These are phyloP conservation scores for Hyperoplus lanceolatus DNA, from an alignment of 2,797 vertebrate species.

Conservation along the genomic window DNA sequence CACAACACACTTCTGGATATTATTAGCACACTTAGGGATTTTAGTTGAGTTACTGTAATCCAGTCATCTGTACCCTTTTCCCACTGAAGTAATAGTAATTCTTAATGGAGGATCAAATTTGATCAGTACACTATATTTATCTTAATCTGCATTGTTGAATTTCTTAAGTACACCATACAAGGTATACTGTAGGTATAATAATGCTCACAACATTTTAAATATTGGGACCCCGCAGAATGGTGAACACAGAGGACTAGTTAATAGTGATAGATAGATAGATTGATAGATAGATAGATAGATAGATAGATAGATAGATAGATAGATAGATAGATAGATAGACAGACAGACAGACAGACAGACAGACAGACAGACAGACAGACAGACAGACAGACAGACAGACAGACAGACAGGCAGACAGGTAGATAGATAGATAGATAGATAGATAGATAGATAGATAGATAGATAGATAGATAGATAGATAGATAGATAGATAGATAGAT, in stretches of 20 bases:
- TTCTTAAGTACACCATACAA: neutral
- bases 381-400: no score
- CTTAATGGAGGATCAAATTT: neutral
- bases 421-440: no score
- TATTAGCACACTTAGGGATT: neutral
- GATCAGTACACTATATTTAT: neutral
- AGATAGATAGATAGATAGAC: no score
- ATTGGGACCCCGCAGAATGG: neutral
- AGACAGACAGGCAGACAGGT: no score
- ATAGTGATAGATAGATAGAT: neutral
- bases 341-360: no score
- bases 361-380: no score
- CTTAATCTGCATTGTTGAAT: neutral
- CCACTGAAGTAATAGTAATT: rapidly evolving
- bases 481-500: no score
- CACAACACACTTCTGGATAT: neutral
- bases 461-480: no score
- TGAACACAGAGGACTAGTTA: neutral
- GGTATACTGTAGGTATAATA: neutral
- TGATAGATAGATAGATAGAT: no score
- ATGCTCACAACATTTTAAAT: neutral
- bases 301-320: no score
- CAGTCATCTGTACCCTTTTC: neutral
- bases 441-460: no score
- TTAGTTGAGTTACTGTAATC: neutral